Base-by-base conservation (phyloP, 2,113 vertebrate species). In the Corythoichthys intestinalis region DNA sequence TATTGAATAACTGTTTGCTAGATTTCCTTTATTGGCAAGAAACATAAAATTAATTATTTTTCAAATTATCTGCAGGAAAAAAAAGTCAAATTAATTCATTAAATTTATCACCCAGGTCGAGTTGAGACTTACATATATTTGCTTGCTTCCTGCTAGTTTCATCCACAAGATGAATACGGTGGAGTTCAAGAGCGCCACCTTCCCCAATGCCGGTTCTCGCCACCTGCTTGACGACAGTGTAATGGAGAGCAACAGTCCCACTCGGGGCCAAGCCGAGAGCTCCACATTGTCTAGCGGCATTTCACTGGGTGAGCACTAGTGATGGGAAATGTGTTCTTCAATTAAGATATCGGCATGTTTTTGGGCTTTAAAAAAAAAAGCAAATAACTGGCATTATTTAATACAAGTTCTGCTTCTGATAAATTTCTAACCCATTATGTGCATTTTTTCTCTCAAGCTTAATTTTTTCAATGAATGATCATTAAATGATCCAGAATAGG, bases 91-190 rank as follows among this genome's bases (percentile, higher is more conserved):
- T 8, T 44, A 44, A 44, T 44, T 44, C 41, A 44, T 8, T 7
- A 44, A 44, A 41, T 44, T 44, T 44, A 44, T 44, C 9, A 1
- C 41, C 41, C 6, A 44, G 41, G 41, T 8, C 41, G 6, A 44
- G 9, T 44, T 44, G 41, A 44, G 9, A 44, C 41, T 7, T 8
- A 44, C 9, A 44, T 44, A 7, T 44, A 1, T 44, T 8, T 1
- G 3, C 9, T 38, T 65, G 41, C 56, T 12, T 35, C 66, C 6
- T 35, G 50, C 37, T 54, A 99, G 96, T 85, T 99, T 99, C 78
- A 99, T 99, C 73, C 96, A 99, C 81, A 99, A 98, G 74, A 99
- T 97, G 93, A 98, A 97, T 77, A 96, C 96, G 0, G 91, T 93
- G 1, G 97, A 99, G 67, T 98, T 98, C 72, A 98, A 98, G 84